Evolutionary conservation across 2,797 vertebrate genomes (phyloP).

Genomic region (Ctenochaetus hawaiiensis): DNA sequence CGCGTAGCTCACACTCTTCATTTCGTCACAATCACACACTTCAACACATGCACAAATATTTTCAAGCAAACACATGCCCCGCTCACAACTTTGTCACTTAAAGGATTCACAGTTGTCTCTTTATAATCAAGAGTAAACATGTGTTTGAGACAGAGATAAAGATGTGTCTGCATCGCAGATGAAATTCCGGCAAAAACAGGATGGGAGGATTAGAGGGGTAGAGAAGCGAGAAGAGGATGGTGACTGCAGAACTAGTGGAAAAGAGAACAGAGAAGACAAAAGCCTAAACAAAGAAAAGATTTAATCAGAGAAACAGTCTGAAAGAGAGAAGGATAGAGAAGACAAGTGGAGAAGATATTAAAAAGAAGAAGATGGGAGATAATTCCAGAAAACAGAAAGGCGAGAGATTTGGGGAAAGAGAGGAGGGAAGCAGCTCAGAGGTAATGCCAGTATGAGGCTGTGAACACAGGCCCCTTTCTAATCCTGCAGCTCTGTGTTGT

Average conservation of each 20-base stretch:
- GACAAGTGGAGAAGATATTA: slow-evolving; percentile 78
- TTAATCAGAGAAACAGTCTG: slow-evolving; percentile 78
- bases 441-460: slow-evolving; percentile 83
- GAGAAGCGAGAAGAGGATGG: slow-evolving; percentile 68
- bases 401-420: slow-evolving; percentile 69
- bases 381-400: slow-evolving; percentile 78
- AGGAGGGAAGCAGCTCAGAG: slow-evolving; percentile 65
- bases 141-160: slow-evolving; percentile 85
- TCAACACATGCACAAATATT: slow-evolving; percentile 82
- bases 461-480: slow-evolving; percentile 87
- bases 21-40: slow-evolving; percentile 76
- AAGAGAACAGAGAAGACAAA: slow-evolving; percentile 70
- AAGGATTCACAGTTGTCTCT: slow-evolving; percentile 86
- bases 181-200: slow-evolving; percentile 83
- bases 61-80: slow-evolving; percentile 83
- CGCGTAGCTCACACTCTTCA: slow-evolving; percentile 70
- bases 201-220: slow-evolving; percentile 78
- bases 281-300: slow-evolving; percentile 78
- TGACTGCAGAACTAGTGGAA: slow-evolving; percentile 65
- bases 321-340: slow-evolving; percentile 71
- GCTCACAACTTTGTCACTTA: slow-evolving; percentile 85
- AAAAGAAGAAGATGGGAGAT: slow-evolving; percentile 76
- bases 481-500: slow-evolving; percentile 86
- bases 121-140: slow-evolving; percentile 86
- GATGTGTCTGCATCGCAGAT: slow-evolving; percentile 83